Conservation (phyloP, 2,888 invertebrate species). For the Cerceris rybyensis region DNA sequence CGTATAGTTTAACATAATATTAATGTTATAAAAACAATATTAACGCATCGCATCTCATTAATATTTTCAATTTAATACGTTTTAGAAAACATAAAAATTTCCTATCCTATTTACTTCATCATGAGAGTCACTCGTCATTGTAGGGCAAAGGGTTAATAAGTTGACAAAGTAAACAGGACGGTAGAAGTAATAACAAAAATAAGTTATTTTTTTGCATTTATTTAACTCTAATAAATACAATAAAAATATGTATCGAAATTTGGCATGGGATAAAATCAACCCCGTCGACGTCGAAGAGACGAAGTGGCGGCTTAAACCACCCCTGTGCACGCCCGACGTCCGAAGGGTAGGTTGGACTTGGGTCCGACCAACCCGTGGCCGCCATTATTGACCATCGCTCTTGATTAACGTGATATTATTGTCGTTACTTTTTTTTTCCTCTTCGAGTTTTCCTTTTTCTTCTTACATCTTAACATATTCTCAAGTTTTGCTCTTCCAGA, state of each 20-base stretch:
- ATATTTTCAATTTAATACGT: no score
- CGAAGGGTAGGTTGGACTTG: slow-evolving; percentile 62
- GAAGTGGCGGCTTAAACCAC: slow-evolving; percentile 59
- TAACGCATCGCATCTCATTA: no score
- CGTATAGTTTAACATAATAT: no score
- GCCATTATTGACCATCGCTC: slow-evolving; percentile 74
- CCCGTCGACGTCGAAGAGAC: slow-evolving; percentile 48
- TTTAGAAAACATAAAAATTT: no score
- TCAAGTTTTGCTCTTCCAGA: neutral
- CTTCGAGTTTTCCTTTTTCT: neutral
- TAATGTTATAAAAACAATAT: no score
- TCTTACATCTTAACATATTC: neutral
- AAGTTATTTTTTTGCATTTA: slow-evolving; percentile 59
- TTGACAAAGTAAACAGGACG: neutral
- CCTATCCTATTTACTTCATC: no score
- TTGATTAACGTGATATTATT: slow-evolving; percentile 65
- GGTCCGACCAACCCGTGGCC: slow-evolving; percentile 65
- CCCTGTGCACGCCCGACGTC: slow-evolving; percentile 57
- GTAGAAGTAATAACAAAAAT: slow-evolving; percentile 32
- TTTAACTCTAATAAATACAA: slow-evolving; percentile 68
- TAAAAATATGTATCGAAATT: slow-evolving; percentile 69
- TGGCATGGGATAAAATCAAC: slow-evolving; percentile 45
- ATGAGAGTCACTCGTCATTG: no score
- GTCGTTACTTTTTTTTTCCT: slow-evolving; percentile 24
- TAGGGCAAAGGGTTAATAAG: no score